Percentiles rank a stretch among this genome's conserved stretches.
Conservation (phyloP, 2,888 invertebrate species). For the Hyppa rectilinea region DNA sequence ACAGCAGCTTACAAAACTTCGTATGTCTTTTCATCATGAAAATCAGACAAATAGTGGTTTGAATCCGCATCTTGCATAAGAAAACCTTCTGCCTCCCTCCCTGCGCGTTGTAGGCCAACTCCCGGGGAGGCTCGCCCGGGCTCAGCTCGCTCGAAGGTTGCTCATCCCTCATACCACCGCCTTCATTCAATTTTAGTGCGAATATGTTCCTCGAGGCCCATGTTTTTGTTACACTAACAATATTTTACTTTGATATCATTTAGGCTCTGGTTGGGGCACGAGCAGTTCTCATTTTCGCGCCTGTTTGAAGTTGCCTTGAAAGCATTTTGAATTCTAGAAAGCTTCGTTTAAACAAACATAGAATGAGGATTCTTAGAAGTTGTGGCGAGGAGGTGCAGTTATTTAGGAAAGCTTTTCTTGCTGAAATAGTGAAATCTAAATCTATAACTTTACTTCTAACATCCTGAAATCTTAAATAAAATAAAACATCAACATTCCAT, state of each 20-base stretch:
- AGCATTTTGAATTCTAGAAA: slow-evolving; percentile 1
- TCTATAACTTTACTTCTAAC: neutral
- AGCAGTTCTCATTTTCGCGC: slow-evolving; percentile 7
- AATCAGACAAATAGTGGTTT: neutral
- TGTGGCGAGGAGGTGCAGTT: neutral
- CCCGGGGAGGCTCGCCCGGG: slow-evolving; percentile 46
- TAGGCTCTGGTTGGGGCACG: slow-evolving; percentile 1
- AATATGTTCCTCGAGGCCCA: slow-evolving; percentile 43
- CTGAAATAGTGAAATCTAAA: neutral
- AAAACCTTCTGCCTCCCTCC: slow-evolving; percentile 11
- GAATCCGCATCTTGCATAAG: neutral
- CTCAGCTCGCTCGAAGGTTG: slow-evolving; percentile 22
- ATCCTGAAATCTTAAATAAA: neutral
- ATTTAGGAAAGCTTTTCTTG: neutral
- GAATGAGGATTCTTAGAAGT: neutral
- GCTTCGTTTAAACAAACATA: slow-evolving; percentile 10
- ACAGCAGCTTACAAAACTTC: neutral
- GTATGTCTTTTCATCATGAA: neutral
- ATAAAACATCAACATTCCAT: neutral
- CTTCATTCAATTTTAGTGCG: slow-evolving; percentile 58
- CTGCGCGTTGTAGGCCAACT: neutral
- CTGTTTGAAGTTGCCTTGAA: slow-evolving; percentile 24
- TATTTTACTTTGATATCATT: slow-evolving; percentile 48
- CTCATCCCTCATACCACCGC: slow-evolving; percentile 35
- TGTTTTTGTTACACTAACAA: slow-evolving; percentile 46